Evolutionary conservation across 1,140 invertebrate genomes (phyloP), one percentile per base, ranked within the genome.

Genomic region (Heliconius congener): DNA sequence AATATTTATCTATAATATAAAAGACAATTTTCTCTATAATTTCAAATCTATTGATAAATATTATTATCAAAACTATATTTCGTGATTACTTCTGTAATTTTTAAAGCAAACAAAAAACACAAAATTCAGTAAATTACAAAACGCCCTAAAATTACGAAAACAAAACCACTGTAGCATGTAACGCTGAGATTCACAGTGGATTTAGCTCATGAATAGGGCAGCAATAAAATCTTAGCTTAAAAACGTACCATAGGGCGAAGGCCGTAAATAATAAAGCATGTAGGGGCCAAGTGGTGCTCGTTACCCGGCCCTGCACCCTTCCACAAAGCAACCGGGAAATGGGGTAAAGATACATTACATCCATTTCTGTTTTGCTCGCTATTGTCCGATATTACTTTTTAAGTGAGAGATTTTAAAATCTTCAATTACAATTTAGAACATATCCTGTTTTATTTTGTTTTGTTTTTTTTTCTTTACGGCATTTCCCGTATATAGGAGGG

Each of bases 181-280:
- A 73, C 77, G 75, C 76, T 72, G 81, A 81, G 82, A 83, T 84
- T 84, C 81, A 79, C 83, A 74, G 79, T 74, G 74, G 76, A 78
- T 89, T 90, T 86, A 86, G 76, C 91, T 88, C 90, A 91, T 92
- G 90, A 94, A 93, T 93, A 90, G 86, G 76, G 81, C 77, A 77
- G 88, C 90, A 92, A 89, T 94, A 93, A 92, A 94, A 93, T 94
- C 91, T 94, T 92, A 93, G 90, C 88, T 87, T 87, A 91, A 93
- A 91, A 91, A 93, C 91, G 91, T 89, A 86, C 87, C 90, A 93
- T 91, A 88, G 79, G 81, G 81, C 79, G 89, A 88, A 88, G 81
- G 85, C 90, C 91, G 90, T 94, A 93, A 93, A 94, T 93, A 92
- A 94, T 94, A 93, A 91, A 93, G 82, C 90, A 88, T 89, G 88